Conservation (phyloP, 2,113 vertebrate genomes). For the Channa argus region DNA sequence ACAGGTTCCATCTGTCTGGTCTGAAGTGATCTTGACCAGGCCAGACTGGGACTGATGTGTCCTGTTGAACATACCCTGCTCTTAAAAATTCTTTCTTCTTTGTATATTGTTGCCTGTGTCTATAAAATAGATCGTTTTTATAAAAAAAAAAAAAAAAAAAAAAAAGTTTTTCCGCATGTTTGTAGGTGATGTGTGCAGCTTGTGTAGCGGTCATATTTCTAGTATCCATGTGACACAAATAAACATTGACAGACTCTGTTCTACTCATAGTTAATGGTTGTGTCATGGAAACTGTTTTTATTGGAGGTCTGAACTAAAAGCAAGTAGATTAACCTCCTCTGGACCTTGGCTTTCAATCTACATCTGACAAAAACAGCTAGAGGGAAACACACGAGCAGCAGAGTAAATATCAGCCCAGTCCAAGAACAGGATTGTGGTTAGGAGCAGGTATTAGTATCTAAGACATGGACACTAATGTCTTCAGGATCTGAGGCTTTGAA, state of each 20-base stretch:
- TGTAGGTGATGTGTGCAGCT: too few species aligned
- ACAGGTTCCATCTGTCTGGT: too few species aligned
- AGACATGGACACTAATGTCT: slow-evolving; percentile 45
- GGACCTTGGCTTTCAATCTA: neutral
- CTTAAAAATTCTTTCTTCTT: too few species aligned
- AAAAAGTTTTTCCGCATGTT: too few species aligned
- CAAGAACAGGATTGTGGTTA: slow-evolving; percentile 41
- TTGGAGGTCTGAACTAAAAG: neutral
- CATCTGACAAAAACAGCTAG: slow-evolving; percentile 2
- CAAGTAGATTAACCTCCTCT: neutral
- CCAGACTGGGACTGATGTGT: too few species aligned
- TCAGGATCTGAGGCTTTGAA: slow-evolving; percentile 32
- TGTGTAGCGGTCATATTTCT: too few species aligned
- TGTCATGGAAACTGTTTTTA: neutral
- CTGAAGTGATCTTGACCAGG: too few species aligned
- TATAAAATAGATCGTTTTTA: too few species aligned
- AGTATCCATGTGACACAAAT: too few species aligned
- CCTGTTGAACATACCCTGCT: too few species aligned
- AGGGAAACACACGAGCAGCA: slow-evolving; percentile 11
- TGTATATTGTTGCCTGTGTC: too few species aligned
- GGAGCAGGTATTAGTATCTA: slow-evolving; percentile 31
- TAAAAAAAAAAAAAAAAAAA: too few species aligned
- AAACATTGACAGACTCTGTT: neutral
- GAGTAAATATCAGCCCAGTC: slow-evolving; percentile 2
- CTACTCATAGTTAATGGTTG: neutral